Conservation (phyloP, 2,888 invertebrate genomes). For the Quadroppia sp. region DNA sequence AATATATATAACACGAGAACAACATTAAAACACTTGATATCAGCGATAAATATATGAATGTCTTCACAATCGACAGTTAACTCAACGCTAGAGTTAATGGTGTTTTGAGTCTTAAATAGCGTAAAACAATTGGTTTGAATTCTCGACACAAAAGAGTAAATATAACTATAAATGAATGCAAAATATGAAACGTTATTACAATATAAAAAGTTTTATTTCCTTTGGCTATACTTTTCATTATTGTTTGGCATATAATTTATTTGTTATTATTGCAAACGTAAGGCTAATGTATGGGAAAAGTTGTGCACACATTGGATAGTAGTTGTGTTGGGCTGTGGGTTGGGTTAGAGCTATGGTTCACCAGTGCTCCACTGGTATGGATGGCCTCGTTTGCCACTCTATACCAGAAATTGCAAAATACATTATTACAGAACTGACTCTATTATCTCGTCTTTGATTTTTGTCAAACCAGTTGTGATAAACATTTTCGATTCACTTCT, state of each 20-base stretch:
- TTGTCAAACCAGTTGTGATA: conserved; percentile 39
- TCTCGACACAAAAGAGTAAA: background rate
- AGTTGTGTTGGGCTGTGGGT: conserved; percentile 21
- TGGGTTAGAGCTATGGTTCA: conserved; percentile 30
- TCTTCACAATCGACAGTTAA: background rate
- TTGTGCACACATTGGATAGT: conserved; percentile 19
- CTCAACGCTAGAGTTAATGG: background rate
- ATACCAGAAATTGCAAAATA: background rate
- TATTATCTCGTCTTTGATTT: conserved; percentile 36
- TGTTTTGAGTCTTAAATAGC: background rate
- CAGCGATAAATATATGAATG: background rate
- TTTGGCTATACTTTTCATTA: conserved; percentile 17
- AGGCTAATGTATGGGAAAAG: background rate
- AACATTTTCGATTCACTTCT: conserved; percentile 12
- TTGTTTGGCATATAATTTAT: conserved; percentile 1
- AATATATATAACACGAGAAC: background rate
- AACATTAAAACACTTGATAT: conserved; percentile 9
- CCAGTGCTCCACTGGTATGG: conserved; percentile 22
- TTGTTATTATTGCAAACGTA: conserved; percentile 28
- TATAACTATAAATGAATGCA: background rate
- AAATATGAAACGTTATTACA: background rate
- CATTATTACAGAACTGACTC: conserved; percentile 12
- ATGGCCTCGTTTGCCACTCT: conserved; percentile 22
- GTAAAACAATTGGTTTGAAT: background rate
- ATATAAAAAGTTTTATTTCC: conserved; percentile 15